These are phyloP conservation scores for Unio delphinus DNA, from an alignment of 2,888 invertebrate genomes.

Conservation along the genomic window DNA sequence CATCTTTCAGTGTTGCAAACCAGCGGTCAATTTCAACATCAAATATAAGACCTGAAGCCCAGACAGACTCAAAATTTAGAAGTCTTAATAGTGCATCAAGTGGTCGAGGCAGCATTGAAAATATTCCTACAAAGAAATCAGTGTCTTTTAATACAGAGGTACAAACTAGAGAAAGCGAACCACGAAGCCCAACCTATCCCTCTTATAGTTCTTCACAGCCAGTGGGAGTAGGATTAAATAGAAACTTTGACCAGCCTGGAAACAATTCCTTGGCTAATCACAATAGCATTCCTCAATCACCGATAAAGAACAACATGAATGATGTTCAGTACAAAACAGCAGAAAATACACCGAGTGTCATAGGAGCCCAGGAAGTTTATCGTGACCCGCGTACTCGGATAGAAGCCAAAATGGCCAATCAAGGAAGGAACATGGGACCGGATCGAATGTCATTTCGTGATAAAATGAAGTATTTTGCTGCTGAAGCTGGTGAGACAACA, in stretches of 20 bases:
- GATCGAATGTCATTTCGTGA: constrained; percentile 97
- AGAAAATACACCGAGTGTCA: constrained; percentile 91
- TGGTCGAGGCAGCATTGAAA: constrained; percentile 36
- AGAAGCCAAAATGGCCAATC: constrained; percentile 79
- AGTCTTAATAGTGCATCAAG: constrained; percentile 21
- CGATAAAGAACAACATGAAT: constrained; percentile 19
- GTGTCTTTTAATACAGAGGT: constrained; percentile 71
- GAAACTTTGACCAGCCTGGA: constrained; percentile 8
- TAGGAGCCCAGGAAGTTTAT: constrained; percentile 98
- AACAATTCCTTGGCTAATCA: constrained; percentile 12
- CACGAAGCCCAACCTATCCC: constrained; percentile 31
- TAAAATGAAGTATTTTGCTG: constrained; percentile 99
- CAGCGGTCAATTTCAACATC: constrained; percentile 9
- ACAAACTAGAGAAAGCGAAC: constrained; percentile 60
- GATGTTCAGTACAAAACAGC: constrained; percentile 52
- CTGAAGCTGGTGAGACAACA: constrained; percentile 94
- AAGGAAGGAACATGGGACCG: constrained; percentile 36
- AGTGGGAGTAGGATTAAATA: neutral
- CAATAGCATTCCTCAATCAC: constrained; percentile 18
- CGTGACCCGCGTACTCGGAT: constrained; percentile 92
- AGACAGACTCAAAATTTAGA: constrained; percentile 11
- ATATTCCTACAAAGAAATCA: constrained; percentile 68
- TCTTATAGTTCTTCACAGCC: constrained; percentile 44
- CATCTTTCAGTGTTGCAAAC: constrained; percentile 78
- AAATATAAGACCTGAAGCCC: constrained; percentile 12